Conservation (phyloP, 2,888 invertebrate genomes). For the Apamea epomidion region DNA sequence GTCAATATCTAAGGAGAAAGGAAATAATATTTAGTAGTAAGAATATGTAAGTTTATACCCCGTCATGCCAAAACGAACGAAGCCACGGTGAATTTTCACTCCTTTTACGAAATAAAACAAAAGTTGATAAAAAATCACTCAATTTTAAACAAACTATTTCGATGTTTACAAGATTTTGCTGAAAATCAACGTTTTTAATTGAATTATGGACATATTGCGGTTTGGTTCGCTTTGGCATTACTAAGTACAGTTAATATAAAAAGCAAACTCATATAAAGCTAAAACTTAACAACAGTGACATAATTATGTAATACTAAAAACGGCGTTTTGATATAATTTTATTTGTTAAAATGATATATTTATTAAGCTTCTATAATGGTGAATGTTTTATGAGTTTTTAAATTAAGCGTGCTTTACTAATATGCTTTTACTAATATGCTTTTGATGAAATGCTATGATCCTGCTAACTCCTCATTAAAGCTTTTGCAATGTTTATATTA, state of each 20-base stretch:
- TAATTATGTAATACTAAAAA: conserved; percentile 14
- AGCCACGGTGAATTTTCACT: background rate
- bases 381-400: conserved; percentile 23
- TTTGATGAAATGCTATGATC: conserved; percentile 28
- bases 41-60: background rate
- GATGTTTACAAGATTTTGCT: background rate
- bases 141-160: background rate
- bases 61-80: conserved; percentile 12
- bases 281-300: conserved; percentile 20
- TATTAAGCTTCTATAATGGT: conserved; percentile 41
- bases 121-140: background rate
- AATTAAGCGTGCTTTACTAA: conserved; percentile 42
- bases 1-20: conserved; percentile 71
- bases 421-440: conserved; percentile 26
- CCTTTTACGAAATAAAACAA: background rate
- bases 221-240: conserved; percentile 12
- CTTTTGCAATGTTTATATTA: conserved; percentile 11
- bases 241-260: background rate
- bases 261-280: conserved; percentile 34
- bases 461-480: conserved; percentile 18
- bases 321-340: conserved; percentile 6
- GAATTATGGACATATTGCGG: background rate
- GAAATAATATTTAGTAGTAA: conserved; percentile 28
- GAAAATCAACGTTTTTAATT: background rate
- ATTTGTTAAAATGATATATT: conserved; percentile 10